Conservation (phyloP, 2,113 vertebrate genomes). For the Periophthalmus modestus region DNA sequence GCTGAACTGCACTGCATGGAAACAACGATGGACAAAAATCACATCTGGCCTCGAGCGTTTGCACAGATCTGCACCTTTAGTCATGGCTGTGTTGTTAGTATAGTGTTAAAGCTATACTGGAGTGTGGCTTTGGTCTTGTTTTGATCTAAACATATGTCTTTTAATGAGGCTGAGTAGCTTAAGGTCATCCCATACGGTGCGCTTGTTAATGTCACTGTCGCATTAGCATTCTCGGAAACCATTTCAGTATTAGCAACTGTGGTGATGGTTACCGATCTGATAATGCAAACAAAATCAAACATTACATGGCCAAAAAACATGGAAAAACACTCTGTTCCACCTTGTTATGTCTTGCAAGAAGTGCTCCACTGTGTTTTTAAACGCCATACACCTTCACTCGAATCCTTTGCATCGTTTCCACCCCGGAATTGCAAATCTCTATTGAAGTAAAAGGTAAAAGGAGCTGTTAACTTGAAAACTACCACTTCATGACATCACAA, state of each 20-base stretch:
- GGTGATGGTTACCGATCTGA: conserved; percentile 7
- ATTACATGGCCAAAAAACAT: conserved; percentile 9
- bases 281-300: background rate
- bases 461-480: no score
- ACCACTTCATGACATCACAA: no score
- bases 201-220: conserved; percentile 80
- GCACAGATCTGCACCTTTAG: background rate
- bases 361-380: no score
- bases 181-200: conserved; percentile 73
- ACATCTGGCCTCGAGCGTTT: background rate
- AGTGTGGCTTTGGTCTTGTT: conserved; percentile 66
- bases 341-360: no score
- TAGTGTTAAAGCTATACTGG: background rate
- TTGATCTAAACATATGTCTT: conserved; percentile 88
- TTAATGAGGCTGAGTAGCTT: conserved; percentile 85
- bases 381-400: no score
- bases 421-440: no score
- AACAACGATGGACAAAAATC: background rate
- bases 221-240: conserved; percentile 64
- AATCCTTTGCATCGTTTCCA: no score
- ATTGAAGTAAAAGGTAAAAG: no score
- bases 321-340: no score
- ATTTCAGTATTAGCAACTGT: background rate
- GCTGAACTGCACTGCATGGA: background rate
- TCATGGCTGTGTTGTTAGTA: background rate